Base-by-base conservation (phyloP, 2,888 invertebrate species). In the Octonoba sinensis region DNA sequence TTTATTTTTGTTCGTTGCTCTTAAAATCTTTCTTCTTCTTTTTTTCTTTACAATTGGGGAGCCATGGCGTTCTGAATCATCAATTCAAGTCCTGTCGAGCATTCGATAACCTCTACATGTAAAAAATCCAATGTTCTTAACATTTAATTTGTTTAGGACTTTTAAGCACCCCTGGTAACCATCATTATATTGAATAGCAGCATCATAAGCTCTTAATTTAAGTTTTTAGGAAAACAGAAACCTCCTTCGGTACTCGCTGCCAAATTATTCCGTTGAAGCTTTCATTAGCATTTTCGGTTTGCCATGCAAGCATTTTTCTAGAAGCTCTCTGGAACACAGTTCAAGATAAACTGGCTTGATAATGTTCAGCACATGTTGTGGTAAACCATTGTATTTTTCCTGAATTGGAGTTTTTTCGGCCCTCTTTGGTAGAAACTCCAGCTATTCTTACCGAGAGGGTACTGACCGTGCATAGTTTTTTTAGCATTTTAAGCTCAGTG, bases 361-460 rank as follows among this genome's bases (percentile, higher is more conserved):
- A 46, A 11, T 27, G 11, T 64, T 64, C 13, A 46, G 20, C 3
- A 64, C 46, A 18, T 64, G 8, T 18, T 0, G 12, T 12, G 64
- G 66, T 16, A 66, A 47, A 22, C 66, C 66, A 47, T 18, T 18
- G 20, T 49, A 47, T 51, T 49, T 51, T 49, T 51, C 4, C 18
- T 51, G 15, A n/a, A 8, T 3, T n/a, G 16, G 51, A n/a, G 11
- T 51, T 4, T 51, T 51, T 24, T 24, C 1, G 15, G 24, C 59
- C 54, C 54, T 12, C 65, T 56, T n/a, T 65, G 65, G 20, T 66
- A 74, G 8, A 22, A 49, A 51, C 74, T 65, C 65, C 74, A 73
- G 22, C 65, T 64, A n/a, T 66, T 56, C 4, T 49, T 8, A 44
- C 65, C 74, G 16, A 24, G 12, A 3, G 66, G 74, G 20, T 56